A percentile compares a stretch with the other conserved stretches of the same genome.
Evolutionary conservation across 2,797 vertebrate genomes (phyloP).

Genomic region (Siniperca undulata): DNA sequence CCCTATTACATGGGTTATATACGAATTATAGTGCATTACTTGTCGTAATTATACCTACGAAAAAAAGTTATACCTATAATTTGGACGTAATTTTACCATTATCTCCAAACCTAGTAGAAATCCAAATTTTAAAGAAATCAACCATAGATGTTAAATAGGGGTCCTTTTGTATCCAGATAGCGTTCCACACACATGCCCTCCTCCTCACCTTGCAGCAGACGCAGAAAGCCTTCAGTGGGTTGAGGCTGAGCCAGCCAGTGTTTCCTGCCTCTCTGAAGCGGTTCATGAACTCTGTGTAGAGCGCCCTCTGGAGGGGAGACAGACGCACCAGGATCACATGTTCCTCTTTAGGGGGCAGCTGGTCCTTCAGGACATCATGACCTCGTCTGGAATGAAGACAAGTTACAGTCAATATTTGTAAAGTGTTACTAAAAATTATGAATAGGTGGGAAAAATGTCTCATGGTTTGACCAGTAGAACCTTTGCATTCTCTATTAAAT

Average conservation of each 20-base stretch:
- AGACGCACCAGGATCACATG: slow-evolving; percentile 96
- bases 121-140: neutral
- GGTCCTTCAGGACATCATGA: slow-evolving; percentile 93
- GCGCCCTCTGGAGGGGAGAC: slow-evolving; percentile 94
- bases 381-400: slow-evolving; percentile 87
- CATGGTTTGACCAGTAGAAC: neutral
- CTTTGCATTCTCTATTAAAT: neutral
- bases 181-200: neutral
- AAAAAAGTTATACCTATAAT: too few relatives aligned
- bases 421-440: neutral
- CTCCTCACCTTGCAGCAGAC: slow-evolving; percentile 95
- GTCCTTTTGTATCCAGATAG: neutral
- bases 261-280: slow-evolving; percentile 96
- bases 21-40: too few relatives aligned
- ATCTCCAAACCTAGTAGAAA: neutral
- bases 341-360: slow-evolving; percentile 95
- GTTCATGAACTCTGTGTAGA: slow-evolving; percentile 98
- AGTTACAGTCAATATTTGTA: neutral
- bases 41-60: too few relatives aligned
- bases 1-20: too few relatives aligned
- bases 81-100: too few relatives aligned
- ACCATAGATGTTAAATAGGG: neutral
- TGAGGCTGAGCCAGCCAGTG: slow-evolving; percentile 96
- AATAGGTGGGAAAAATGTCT: neutral
- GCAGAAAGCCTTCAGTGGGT: slow-evolving; percentile 97